Base-by-base conservation (phyloP, 1,140 invertebrate genomes). In the Pemphigus obesinymphae region DNA sequence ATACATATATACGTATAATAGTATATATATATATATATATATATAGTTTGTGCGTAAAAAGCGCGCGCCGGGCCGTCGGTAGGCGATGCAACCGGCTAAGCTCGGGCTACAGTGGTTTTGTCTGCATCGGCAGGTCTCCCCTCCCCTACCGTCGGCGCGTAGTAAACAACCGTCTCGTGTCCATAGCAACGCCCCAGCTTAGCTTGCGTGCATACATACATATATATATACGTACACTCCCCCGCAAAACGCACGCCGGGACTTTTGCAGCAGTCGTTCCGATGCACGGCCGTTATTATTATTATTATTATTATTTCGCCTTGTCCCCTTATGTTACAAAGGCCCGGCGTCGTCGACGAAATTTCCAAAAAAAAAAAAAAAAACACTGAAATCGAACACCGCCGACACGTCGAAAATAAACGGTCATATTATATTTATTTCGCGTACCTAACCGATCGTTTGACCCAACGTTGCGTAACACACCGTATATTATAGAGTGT, bases 151-250 rank as follows among this genome's bases (percentile, higher is more conserved):
- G 72, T 13, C 29, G 45, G n/a, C 72, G 63, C 34, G 63, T 37
- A 10, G 66, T 70, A 70, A 76, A 76, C 73, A 76, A 76, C 50
- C 73, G 50, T 76, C 73, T 76, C 48, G 73, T 76, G 73, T 76
- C 73, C 73, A 76, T 76, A 43, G 73, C 73, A 76, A 76, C 73
- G 73, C 73, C 48, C 73, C 73, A 53, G 48, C 50, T n/a, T 31
- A n/a, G 20, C 48, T 5, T 10, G 37, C 37, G 10, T 10, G 37
- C 37, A 40, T 40, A 40, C 10, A 40, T 40, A 40, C 10, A 40
- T 40, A 40, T 40, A 40, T 40, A 40, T 40, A 10, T 40, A 40
- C 10, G 10, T 40, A 40, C 17, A 5, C 66, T 26, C 15, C 48
- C 53, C 11, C 34, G 50, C n/a, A n/a, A 17, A 37, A 3, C 31